Conservation (phyloP, 2,888 invertebrate genomes). For the Drosophila subquinaria region DNA sequence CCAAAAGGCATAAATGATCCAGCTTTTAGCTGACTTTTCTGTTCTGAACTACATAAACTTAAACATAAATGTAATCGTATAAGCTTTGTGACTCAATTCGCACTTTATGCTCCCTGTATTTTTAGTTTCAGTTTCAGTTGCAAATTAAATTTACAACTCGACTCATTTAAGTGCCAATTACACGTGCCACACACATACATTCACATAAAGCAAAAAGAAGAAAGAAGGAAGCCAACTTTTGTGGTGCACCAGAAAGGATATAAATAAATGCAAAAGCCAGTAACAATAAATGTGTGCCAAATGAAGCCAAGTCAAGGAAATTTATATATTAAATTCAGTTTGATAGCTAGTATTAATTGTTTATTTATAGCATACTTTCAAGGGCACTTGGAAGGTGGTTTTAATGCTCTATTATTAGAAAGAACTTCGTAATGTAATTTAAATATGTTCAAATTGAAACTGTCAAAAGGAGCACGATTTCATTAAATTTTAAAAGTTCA, state of each 20-base stretch:
- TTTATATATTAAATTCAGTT: not conserved
- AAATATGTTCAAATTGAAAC: not conserved
- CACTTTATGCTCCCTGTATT: slow-evolving; percentile 11
- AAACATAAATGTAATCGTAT: slow-evolving; percentile 17
- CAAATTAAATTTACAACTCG: slow-evolving; percentile 50
- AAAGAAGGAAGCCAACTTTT: slow-evolving; percentile 5
- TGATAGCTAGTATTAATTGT: not conserved
- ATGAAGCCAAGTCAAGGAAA: slow-evolving; percentile 1
- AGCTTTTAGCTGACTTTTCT: slow-evolving; percentile 21
- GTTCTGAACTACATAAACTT: slow-evolving; percentile 9
- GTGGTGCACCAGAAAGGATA: slow-evolving; percentile 12
- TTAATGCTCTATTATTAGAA: not conserved
- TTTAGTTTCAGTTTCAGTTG: slow-evolving; percentile 23
- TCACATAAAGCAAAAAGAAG: not conserved
- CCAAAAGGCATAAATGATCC: slow-evolving; percentile 23
- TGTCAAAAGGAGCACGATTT: too few relatives aligned
- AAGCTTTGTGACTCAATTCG: slow-evolving; percentile 28
- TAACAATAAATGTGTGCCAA: slow-evolving; percentile 8
- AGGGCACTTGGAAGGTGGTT: not conserved
- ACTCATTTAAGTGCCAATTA: slow-evolving; percentile 66
- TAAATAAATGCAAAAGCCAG: slow-evolving; percentile 11
- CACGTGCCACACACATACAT: slow-evolving; percentile 24
- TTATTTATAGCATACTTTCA: slow-evolving; percentile 1
- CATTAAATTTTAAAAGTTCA: too few relatives aligned
- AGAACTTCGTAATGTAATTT: not conserved